phyloP scores from a whole-genome alignment of 1,140 invertebrate genomes.

The Drosophila orosa region DNA sequence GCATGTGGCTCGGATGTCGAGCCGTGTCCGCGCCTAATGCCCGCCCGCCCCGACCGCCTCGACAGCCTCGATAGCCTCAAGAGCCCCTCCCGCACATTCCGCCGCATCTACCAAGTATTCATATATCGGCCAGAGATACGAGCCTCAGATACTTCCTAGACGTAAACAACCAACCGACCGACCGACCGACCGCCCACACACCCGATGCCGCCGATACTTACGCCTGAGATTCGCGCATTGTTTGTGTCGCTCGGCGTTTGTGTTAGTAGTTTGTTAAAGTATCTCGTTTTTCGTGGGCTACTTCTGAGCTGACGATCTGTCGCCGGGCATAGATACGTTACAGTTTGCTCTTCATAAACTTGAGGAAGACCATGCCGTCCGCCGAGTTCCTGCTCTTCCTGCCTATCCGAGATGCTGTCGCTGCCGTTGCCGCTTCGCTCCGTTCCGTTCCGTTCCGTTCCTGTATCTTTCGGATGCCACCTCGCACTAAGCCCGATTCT shows the following conservation, averaged over 20 bases:
- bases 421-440: constrained; percentile 24
- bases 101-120: neutral
- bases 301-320: constrained; percentile 16
- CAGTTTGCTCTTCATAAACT: constrained; percentile 55
- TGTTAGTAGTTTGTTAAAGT: neutral
- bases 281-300: constrained; percentile 11
- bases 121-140: constrained; percentile 15
- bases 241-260: constrained; percentile 25
- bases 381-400: constrained; percentile 4
- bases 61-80: too few species aligned
- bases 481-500: constrained; percentile 62
- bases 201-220: constrained; percentile 52
- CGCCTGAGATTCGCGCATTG: constrained; percentile 62
- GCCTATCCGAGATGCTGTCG: constrained; percentile 1
- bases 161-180: constrained; percentile 43
- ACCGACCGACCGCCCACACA: constrained; percentile 15
- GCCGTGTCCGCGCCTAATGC: constrained; percentile 35
- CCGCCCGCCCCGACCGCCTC: neutral
- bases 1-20: constrained; percentile 7
- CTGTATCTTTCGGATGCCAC: constrained; percentile 52
- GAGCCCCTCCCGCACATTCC: constrained; percentile 3
- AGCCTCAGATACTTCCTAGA: constrained; percentile 40
- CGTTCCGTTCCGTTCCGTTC: constrained; percentile 37
- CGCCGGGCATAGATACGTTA: constrained; percentile 51
- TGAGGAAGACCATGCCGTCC: constrained; percentile 49